A percentile compares a stretch with the other conserved stretches of the same genome.
These are phyloP conservation scores for Cinclus mexicanus DNA, from an alignment of 2,113 vertebrate species.

Conservation along the genomic window DNA sequence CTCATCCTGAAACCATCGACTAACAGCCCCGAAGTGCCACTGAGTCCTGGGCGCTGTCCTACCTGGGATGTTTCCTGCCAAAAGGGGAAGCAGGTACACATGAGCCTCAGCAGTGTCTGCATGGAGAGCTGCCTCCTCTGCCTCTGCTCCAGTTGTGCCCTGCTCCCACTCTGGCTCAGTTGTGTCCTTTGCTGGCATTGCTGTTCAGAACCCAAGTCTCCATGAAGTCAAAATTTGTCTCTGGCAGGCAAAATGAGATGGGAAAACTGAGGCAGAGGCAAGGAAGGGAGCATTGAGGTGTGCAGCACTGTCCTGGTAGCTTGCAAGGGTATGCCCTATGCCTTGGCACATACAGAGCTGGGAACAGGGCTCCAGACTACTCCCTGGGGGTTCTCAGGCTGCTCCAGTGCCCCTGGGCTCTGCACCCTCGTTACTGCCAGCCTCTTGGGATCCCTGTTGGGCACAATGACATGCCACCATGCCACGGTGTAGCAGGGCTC, in stretches of 20 bases:
- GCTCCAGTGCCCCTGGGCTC: neutral
- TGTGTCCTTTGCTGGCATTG: neutral
- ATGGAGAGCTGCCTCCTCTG: fast-evolving
- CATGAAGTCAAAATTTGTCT: neutral
- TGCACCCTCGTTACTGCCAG: neutral
- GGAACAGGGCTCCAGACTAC: fast-evolving
- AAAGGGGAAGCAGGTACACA: neutral
- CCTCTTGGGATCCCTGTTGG: neutral
- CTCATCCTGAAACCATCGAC: neutral
- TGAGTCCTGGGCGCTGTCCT: fast-evolving
- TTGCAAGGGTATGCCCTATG: neutral
- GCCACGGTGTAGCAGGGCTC: neutral
- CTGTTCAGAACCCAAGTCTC: neutral
- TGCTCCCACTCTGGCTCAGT: fast-evolving
- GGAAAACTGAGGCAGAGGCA: neutral
- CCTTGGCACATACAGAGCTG: neutral
- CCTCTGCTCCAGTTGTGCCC: neutral
- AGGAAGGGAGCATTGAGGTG: fast-evolving
- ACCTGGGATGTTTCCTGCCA: neutral
- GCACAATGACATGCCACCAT: fast-evolving
- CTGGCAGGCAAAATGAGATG: neutral
- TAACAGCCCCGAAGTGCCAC: neutral
- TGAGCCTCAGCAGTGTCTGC: neutral
- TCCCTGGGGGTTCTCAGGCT: neutral
- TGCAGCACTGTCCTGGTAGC: neutral